Conservation (phyloP, 2,113 vertebrate genomes). For the Ammospiza nelsoni region DNA sequence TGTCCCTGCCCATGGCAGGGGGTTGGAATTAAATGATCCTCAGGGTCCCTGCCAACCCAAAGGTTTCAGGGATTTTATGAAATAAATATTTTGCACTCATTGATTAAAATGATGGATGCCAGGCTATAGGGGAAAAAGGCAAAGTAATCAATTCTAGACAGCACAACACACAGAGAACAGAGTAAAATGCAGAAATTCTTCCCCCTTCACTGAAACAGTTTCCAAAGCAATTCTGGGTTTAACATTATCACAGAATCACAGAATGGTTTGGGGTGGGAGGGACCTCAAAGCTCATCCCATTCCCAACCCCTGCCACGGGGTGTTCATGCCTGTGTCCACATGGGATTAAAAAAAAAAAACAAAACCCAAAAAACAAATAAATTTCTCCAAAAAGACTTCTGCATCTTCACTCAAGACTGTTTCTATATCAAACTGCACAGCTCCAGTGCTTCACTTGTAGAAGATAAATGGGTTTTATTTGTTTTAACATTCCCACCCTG, state of each 20-base stretch:
- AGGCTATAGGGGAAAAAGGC: background rate
- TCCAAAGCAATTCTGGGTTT: background rate
- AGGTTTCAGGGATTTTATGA: background rate
- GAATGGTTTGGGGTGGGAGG: background rate
- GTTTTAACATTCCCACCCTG: background rate
- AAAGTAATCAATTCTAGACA: background rate
- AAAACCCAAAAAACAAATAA: too few relatives aligned
- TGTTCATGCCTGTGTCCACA: too few relatives aligned
- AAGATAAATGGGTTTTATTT: background rate
- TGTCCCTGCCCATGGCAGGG: background rate
- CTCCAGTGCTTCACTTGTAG: background rate
- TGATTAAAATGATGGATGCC: background rate
- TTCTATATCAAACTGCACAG: background rate
- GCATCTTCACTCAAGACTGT: background rate
- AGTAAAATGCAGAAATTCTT: background rate
- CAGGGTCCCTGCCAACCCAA: background rate
- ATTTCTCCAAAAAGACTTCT: background rate
- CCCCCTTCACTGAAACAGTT: background rate
- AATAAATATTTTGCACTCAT: background rate
- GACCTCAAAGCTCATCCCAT: background rate
- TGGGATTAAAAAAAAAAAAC: background rate
- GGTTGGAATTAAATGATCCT: background rate
- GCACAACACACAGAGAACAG: background rate
- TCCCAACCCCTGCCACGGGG: background rate
- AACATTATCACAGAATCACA: background rate